Base-by-base conservation (phyloP, 2,113 vertebrate species). In the Zosterops pallidus region DNA sequence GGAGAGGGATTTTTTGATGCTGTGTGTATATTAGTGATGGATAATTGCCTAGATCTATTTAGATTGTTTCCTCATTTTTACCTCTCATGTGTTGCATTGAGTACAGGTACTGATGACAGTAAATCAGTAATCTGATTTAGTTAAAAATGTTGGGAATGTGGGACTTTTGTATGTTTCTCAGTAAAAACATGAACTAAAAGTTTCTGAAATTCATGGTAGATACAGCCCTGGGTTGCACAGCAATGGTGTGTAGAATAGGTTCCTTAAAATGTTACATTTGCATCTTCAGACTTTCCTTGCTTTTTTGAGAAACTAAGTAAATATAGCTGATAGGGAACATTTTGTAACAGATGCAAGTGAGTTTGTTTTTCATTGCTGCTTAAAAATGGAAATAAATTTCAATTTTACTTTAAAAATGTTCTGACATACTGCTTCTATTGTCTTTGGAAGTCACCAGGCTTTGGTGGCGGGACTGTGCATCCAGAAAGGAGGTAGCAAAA, bases 381-480 rank as follows among this genome's bases (percentile, higher is more conserved):
- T 63, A 33, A 57, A 78, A 88, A 47, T 31, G 5, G 22, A 41
- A 82, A 46, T 35, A 11, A 28, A 21, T 33, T 64, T 50, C 9
- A 10, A 0, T 83, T 78, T 59, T 63, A 44, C 52, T 81, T 59
- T n/a, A 14, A 53, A 65, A 63, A 19, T 12, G 8, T 28, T 64
- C 10, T 60, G 44, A 23, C 4, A 1, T 23, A 3, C 31, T 46
- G 26, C 10, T 59, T 70, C 53, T 25, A 0, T 35, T 64, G n/a
- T 42, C 35, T 31, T 26, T 71, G 70, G 57, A 60, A 68, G 20
- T 53, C n/a, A 31, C 13, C 4, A 41, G 60, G 11, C 41, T 44
- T 25, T 8, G 14, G 11, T 69, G 56, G 11, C 33, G 23, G 15
- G 33, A 69, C 20, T 35, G 39, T 49, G 31, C 16, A 44, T 41